Evolutionary conservation across 2,113 vertebrate genomes (phyloP).

Genomic region (Hippocampus abdominalis): DNA sequence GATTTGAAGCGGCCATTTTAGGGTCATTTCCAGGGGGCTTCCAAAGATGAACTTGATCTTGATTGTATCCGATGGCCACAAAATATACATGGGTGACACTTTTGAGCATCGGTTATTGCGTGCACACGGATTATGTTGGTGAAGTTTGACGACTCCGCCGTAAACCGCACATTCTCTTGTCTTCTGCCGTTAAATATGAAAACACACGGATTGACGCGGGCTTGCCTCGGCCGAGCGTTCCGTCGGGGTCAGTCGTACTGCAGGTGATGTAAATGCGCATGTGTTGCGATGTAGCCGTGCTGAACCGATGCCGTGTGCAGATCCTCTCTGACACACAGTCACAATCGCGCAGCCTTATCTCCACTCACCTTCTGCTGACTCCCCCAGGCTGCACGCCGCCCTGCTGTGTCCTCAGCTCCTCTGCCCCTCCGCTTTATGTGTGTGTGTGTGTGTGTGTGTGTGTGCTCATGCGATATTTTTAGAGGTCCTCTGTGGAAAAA

Average conservation of each 20-base stretch:
- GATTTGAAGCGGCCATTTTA: background rate
- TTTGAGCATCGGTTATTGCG: too few species aligned
- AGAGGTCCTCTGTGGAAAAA: constrained; percentile 32
- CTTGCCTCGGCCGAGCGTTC: background rate
- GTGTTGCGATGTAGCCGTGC: constrained; percentile 13
- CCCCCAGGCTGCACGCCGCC: constrained; percentile 59
- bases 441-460: constrained; percentile 18
- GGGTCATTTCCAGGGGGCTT: too few species aligned
- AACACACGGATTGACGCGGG: background rate
- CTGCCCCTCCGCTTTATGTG: constrained; percentile 10
- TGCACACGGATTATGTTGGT: background rate
- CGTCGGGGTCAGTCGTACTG: constrained; percentile 21
- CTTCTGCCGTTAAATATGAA: background rate
- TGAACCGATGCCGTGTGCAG: constrained; percentile 49
- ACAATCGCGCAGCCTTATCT: constrained; percentile 72
- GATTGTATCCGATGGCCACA: too few species aligned
- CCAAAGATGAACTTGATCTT: too few species aligned
- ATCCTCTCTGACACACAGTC: constrained; percentile 69
- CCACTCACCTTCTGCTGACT: constrained; percentile 71
- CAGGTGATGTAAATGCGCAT: constrained; percentile 31
- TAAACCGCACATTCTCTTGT: background rate
- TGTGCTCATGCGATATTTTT: constrained; percentile 52
- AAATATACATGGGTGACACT: too few species aligned
- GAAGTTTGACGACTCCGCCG: background rate
- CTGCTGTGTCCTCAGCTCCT: constrained; percentile 37